Evolutionary conservation across 2,797 vertebrate species (phyloP).

Genomic region (Vireo griseus): DNA sequence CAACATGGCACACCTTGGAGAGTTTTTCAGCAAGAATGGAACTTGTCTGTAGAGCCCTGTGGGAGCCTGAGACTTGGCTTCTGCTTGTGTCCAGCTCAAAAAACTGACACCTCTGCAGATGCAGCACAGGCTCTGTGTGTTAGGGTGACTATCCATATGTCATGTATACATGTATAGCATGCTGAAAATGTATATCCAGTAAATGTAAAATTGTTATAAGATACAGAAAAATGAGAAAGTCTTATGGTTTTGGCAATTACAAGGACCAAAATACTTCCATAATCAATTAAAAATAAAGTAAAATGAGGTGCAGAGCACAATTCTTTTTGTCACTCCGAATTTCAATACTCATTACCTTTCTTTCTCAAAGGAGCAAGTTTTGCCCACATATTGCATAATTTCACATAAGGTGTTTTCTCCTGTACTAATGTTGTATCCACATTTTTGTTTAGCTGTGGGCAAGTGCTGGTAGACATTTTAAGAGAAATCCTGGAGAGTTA

Average conservation of each 20-base stretch:
- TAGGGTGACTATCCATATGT: not conserved
- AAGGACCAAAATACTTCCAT: not conserved
- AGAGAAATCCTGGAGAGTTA: not conserved
- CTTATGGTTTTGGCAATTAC: not conserved
- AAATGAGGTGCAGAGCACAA: not conserved
- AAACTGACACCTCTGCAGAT: not conserved
- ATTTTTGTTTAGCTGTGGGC: not conserved
- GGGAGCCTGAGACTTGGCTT: not conserved
- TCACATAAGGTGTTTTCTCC: not conserved
- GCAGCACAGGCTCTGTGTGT: not conserved
- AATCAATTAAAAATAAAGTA: not conserved
- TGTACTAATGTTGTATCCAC: not conserved
- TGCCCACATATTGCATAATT: not conserved
- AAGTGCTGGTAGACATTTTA: not conserved
- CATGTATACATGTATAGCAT: not conserved
- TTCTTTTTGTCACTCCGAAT: not conserved
- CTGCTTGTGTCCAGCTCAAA: not conserved
- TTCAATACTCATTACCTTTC: not conserved
- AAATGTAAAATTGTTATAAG: not conserved
- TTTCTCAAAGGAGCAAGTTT: not conserved
- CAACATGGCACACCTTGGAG: accelerated
- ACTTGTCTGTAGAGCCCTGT: not conserved
- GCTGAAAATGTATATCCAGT: not conserved
- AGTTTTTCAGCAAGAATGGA: not conserved
- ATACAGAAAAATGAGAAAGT: not conserved